Evolutionary conservation across 1,140 invertebrate genomes (phyloP).

Genomic region (Drosophila trapezifrons): DNA sequence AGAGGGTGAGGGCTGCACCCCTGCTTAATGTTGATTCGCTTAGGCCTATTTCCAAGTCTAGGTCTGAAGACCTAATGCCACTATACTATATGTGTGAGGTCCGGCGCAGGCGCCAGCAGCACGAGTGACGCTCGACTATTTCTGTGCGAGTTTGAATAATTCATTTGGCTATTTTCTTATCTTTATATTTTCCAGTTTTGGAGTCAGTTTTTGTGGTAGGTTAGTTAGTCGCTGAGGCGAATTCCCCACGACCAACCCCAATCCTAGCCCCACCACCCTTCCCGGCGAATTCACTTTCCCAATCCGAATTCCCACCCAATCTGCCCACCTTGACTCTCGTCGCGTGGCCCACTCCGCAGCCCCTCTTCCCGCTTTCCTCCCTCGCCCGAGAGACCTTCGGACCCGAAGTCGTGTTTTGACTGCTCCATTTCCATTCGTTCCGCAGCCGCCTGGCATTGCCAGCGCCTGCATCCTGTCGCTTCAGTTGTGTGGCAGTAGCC

Average conservation of each 20-base stretch:
- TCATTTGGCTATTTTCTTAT: constrained; percentile 47
- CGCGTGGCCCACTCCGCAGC: constrained; percentile 17
- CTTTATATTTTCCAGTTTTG: constrained; percentile 32
- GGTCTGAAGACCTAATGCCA: constrained; percentile 28
- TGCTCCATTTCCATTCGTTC: constrained; percentile 66
- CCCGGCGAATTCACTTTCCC: constrained; percentile 40
- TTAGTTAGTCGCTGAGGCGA: constrained; percentile 55
- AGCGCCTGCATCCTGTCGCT: constrained; percentile 63
- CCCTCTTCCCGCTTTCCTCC: neutral
- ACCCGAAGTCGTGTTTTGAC: constrained; percentile 53
- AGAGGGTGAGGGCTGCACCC: constrained; percentile 61
- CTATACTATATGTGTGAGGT: constrained; percentile 30
- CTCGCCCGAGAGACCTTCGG: constrained; percentile 40
- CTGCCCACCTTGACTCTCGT: constrained; percentile 16
- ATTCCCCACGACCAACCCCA: constrained; percentile 34
- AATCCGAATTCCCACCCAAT: constrained; percentile 10
- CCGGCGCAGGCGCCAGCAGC: constrained; percentile 64
- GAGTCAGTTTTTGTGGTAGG: constrained; percentile 68
- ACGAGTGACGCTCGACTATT: constrained; percentile 18
- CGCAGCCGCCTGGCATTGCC: constrained; percentile 43
- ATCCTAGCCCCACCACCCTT: neutral
- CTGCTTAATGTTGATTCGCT: constrained; percentile 77
- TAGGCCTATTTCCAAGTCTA: constrained; percentile 66
- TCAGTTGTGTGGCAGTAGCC: constrained; percentile 80
- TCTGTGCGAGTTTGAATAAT: constrained; percentile 47